Conservation (phyloP, 1,140 invertebrate genomes). For the Heterodera schachtii region DNA sequence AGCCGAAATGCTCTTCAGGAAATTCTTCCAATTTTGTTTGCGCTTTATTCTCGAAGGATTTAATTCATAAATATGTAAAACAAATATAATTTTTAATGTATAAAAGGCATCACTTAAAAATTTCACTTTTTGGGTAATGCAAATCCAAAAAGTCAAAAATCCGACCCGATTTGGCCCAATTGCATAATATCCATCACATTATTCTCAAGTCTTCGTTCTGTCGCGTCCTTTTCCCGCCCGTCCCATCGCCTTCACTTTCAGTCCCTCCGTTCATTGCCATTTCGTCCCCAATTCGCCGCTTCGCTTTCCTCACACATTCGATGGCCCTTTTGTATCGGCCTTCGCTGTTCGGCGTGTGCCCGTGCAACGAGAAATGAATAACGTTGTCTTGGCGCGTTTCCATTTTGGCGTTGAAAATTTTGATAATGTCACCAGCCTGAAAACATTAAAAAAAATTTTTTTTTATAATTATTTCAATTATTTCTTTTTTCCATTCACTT, state of each 20-base stretch:
- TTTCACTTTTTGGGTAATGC: neutral
- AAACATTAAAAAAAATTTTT: neutral
- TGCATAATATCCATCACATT: neutral
- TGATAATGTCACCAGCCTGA: neutral
- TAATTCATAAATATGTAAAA: slow-evolving; percentile 34
- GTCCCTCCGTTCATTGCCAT: neutral
- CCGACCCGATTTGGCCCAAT: no score
- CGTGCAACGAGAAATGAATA: neutral
- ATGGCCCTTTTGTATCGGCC: neutral
- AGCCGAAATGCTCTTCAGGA: slow-evolving; percentile 54
- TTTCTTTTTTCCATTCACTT: no score
- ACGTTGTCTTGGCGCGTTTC: neutral
- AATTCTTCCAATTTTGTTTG: slow-evolving; percentile 59
- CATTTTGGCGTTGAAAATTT: neutral
- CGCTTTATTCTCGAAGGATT: slow-evolving; percentile 56
- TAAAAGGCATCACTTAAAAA: no score
- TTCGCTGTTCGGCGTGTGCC: neutral
- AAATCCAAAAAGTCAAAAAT: neutral
- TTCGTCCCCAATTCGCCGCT: neutral
- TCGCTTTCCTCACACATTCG: neutral
- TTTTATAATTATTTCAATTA: no score
- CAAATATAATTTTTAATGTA: neutral
- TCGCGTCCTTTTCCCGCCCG: neutral
- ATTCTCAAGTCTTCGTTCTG: neutral
- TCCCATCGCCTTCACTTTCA: neutral